These are phyloP conservation scores for Sesia apiformis DNA, from an alignment of 2,888 invertebrate genomes.

Conservation along the genomic window DNA sequence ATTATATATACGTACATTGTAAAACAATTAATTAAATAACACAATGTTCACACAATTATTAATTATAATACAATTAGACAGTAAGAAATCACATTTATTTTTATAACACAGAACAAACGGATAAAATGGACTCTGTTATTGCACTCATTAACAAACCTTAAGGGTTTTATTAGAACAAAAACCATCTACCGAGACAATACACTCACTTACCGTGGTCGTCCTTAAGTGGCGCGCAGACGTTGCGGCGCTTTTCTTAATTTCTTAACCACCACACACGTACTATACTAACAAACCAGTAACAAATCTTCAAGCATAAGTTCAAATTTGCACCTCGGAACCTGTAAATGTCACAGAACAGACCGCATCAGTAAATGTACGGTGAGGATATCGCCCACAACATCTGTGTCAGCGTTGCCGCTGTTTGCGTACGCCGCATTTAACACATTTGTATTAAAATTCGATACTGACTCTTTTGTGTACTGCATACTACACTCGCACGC, in stretches of 20 bases:
- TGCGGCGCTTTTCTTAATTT: constrained; percentile 68
- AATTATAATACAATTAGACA: too few species aligned
- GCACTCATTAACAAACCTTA: constrained; percentile 58
- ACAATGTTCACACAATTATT: too few species aligned
- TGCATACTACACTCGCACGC: constrained; percentile 41
- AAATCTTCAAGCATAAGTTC: background rate
- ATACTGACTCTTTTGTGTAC: background rate
- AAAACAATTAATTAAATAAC: too few species aligned
- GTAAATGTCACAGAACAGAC: too few species aligned
- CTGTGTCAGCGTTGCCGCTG: too few species aligned
- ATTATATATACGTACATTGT: too few species aligned
- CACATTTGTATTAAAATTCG: too few species aligned
- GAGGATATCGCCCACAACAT: too few species aligned
- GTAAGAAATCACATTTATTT: constrained; percentile 5
- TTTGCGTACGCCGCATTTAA: too few species aligned
- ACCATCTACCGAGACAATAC: constrained; percentile 61
- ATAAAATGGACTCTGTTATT: constrained; percentile 32
- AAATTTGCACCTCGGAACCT: background rate
- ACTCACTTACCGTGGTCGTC: constrained; percentile 34
- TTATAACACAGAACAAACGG: constrained; percentile 24
- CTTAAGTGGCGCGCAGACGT: constrained; percentile 62
- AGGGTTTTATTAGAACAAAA: constrained; percentile 62
- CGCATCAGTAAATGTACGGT: too few species aligned
- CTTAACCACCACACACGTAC: constrained; percentile 36
- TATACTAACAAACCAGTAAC: background rate